Base-by-base conservation (phyloP, 2,888 invertebrate species). In the Drosophila fulvimacula region DNA sequence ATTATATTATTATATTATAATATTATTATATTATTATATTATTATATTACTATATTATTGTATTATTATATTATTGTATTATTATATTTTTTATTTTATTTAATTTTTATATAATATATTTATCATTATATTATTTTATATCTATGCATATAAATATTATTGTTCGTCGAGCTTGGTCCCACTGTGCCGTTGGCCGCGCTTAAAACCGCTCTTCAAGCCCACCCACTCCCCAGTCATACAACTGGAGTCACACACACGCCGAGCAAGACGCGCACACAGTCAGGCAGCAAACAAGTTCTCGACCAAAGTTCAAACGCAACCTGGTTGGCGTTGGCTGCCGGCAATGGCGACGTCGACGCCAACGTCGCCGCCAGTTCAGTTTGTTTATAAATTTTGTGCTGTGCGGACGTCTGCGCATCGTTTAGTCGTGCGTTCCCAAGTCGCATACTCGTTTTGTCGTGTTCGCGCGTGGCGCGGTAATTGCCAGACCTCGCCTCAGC, bases 351-450 rank as follows among this genome's bases (percentile, higher is more conserved):
- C 76, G 76, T 21, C 58, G 44, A 48, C 60, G 66, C 24, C 63
- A 27, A 49, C 67, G 51, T 21, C 41, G 32, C 32, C 36, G 72
- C 34, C 24, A 42, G 60, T 60, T 69, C 69, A 79, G 84, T 84
- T 84, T 84, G 84, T 88, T 84, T 88, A 83, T 79, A 72, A 81
- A 88, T 81, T 69, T 75, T 74, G 76, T 75, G 74, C 70, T 55
- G 81, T 69, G 56, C 76, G 72, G 81, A 79, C 64, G 84, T 69
- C 34, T 52, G 64, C 67, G 81, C 76, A 65, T 69, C 56, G n/a
- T 21, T 60, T 42, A 39, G 17, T 77, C 48, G 55, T 7, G 48
- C 49, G 30, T 39, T 57, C 52, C 57, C 38, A 6, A 49, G 21
- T 56, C 55, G 42, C 42, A 61, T 38, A 56, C 49, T 65, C 64